A percentile compares a stretch with the other conserved stretches of the same genome.
Evolutionary conservation across 1,140 invertebrate genomes (phyloP).

Genomic region (Microplitis demolitor): DNA sequence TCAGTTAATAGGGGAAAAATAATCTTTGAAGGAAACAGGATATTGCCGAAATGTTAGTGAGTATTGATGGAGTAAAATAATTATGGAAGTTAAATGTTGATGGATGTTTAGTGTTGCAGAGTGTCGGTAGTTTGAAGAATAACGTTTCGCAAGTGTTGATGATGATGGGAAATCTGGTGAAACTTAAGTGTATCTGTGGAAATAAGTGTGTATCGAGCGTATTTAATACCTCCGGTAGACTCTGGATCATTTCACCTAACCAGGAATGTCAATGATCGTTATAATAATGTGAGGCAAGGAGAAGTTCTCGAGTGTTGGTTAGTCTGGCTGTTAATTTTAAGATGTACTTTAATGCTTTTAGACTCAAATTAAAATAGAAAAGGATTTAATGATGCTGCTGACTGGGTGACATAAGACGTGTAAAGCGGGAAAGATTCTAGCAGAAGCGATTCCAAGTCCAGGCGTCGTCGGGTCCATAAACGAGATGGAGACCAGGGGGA

Average conservation of each 20-base stretch:
- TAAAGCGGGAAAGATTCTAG: conserved; percentile 20
- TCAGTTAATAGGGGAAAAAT: neutral
- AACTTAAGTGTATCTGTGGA: conserved; percentile 14
- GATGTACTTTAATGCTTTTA: no score
- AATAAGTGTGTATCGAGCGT: neutral
- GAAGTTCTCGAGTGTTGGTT: neutral
- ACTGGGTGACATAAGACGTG: conserved; percentile 11
- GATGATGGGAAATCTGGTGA: conserved; percentile 15
- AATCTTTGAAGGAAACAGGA: conserved; percentile 18
- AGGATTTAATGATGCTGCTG: neutral
- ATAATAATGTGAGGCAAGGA: neutral
- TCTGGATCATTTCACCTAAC: conserved; percentile 23
- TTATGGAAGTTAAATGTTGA: no score
- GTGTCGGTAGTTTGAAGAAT: neutral
- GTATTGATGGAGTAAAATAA: no score
- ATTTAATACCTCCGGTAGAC: neutral
- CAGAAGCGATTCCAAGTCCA: neutral
- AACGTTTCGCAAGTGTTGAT: neutral
- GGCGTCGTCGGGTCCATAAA: conserved; percentile 1
- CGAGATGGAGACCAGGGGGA: neutral
- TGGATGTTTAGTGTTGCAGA: no score
- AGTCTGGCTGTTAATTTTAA: no score
- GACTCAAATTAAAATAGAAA: no score
- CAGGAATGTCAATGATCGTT: conserved; percentile 25
- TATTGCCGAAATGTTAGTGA: conserved; percentile 22